Conservation (phyloP, 2,888 invertebrate genomes). For the Dermolepida albohirtum region DNA sequence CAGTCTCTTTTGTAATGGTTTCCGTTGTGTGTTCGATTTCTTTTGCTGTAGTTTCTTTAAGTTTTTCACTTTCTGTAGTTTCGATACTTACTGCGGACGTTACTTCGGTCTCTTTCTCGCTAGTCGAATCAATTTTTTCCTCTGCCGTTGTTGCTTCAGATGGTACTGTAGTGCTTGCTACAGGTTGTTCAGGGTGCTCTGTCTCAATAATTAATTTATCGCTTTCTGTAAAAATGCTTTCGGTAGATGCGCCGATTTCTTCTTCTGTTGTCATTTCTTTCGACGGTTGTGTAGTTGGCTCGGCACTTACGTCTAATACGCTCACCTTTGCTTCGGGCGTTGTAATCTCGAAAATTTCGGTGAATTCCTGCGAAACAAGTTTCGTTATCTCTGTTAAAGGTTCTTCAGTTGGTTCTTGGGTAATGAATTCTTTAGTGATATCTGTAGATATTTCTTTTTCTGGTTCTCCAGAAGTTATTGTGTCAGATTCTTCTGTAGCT, state of each 20-base stretch:
- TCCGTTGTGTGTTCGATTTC: no score
- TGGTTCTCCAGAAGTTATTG: background rate
- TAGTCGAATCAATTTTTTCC: no score
- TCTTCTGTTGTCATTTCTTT: conserved; percentile 26
- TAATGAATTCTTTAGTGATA: background rate
- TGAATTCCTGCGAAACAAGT: no score
- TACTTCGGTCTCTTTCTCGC: no score
- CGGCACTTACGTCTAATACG: background rate
- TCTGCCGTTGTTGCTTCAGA: conserved; percentile 17
- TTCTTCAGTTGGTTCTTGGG: no score
- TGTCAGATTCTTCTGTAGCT: conserved; percentile 20
- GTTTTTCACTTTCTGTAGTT: no score
- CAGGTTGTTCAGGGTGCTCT: no score
- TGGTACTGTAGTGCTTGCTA: background rate
- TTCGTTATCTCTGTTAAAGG: no score
- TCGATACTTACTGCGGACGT: no score
- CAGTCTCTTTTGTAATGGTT: conserved; percentile 16
- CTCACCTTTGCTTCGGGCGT: background rate
- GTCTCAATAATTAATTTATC: no score
- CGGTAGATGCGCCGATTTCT: conserved; percentile 12
- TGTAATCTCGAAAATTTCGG: background rate
- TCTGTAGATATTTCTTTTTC: no score
- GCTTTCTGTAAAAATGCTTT: background rate
- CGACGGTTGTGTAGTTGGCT: background rate
- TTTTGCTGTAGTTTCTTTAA: no score